These are phyloP conservation scores for Diprion similis DNA, from an alignment of 1,140 invertebrate genomes.

Conservation along the genomic window DNA sequence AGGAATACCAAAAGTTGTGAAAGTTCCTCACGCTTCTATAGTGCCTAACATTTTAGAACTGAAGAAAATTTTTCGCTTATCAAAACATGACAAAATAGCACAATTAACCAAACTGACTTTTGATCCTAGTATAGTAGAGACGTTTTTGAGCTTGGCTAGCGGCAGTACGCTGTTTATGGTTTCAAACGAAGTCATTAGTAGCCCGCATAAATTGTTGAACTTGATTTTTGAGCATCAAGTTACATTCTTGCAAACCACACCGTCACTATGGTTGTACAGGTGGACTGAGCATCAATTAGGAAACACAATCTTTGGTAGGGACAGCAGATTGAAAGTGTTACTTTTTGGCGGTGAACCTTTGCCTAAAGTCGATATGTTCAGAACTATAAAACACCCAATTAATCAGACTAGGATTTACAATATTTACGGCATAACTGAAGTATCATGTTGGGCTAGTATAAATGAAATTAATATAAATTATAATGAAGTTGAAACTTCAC, in stretches of 20 bases:
- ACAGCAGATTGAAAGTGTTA: slow-evolving; percentile 64
- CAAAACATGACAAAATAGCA: slow-evolving; percentile 69
- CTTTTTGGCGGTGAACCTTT: slow-evolving; percentile 71
- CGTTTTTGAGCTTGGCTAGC: slow-evolving; percentile 71
- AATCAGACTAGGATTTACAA: slow-evolving; percentile 74
- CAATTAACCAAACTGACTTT: slow-evolving; percentile 80
- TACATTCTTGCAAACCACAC: slow-evolving; percentile 79
- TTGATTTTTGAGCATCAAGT: slow-evolving; percentile 56
- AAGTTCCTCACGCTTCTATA: slow-evolving; percentile 68
- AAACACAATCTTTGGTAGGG: slow-evolving; percentile 63
- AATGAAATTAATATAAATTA: slow-evolving; percentile 57
- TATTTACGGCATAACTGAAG: slow-evolving; percentile 84
- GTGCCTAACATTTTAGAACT: slow-evolving; percentile 70
- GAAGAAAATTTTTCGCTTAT: slow-evolving; percentile 62
- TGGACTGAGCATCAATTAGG: slow-evolving; percentile 64
- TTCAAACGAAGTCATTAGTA: slow-evolving; percentile 61
- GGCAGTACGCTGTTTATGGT: slow-evolving; percentile 72
- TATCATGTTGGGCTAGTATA: slow-evolving; percentile 83
- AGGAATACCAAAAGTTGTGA: slow-evolving; percentile 68
- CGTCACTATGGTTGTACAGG: slow-evolving; percentile 70
- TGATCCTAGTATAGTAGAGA: slow-evolving; percentile 82
- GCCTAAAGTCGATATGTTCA: slow-evolving; percentile 56
- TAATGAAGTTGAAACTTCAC: neutral
- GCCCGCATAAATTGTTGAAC: slow-evolving; percentile 60
- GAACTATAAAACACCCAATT: slow-evolving; percentile 56